Percentiles rank a stretch among this genome's conserved stretches.
Conservation (phyloP, 2,797 vertebrate species). For the Enoplosus armatus region DNA sequence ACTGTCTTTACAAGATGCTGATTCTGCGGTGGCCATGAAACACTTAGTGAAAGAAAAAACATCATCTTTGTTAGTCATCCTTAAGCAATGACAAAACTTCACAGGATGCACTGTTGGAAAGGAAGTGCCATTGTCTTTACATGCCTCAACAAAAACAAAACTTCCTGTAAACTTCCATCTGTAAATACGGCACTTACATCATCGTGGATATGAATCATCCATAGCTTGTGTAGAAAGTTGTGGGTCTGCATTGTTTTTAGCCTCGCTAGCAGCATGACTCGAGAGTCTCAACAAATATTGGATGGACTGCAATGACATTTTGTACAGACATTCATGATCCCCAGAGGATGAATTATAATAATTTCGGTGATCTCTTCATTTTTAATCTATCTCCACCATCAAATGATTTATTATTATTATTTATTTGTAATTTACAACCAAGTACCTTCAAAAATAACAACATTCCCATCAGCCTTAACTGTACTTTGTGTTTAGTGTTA, state of each 20-base stretch:
- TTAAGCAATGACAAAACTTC: not conserved
- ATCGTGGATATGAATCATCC: not conserved
- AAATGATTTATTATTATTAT: not conserved
- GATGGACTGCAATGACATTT: not conserved
- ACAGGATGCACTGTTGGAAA: conserved; percentile 15
- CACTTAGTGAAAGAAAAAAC: conserved; percentile 1
- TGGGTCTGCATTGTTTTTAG: not conserved
- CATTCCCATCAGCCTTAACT: not conserved
- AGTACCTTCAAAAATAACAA: not conserved
- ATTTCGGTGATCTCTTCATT: not conserved
- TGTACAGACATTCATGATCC: not conserved
- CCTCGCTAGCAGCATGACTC: not conserved
- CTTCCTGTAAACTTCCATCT: conserved; percentile 47
- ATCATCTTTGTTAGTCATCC: conserved; percentile 11
- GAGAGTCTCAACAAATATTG: not conserved
- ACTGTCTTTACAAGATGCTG: not conserved
- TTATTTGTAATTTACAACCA: not conserved
- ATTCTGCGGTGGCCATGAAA: not conserved
- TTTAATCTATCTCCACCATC: not conserved
- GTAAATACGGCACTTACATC: not conserved
- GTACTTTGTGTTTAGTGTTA: not conserved
- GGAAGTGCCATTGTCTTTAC: conserved; percentile 56
- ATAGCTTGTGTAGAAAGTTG: not conserved
- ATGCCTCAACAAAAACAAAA: conserved; percentile 38
- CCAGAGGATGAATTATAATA: not conserved